A percentile compares a stretch with the other conserved stretches of the same genome.
These are phyloP conservation scores for Augochlora pura DNA, from an alignment of 1,140 invertebrate species.

Conservation along the genomic window DNA sequence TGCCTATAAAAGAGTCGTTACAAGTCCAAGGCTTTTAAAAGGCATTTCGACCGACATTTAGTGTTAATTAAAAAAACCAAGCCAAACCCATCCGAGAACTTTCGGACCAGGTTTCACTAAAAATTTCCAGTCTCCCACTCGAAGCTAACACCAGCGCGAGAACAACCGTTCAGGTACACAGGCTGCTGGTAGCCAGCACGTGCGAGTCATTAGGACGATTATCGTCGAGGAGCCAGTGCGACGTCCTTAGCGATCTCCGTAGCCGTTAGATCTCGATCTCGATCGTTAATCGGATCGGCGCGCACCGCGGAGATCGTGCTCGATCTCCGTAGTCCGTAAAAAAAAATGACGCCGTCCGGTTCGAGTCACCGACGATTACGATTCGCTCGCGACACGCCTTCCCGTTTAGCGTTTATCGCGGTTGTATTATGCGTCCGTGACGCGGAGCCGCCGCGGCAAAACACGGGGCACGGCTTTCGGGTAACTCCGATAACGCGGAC, in stretches of 20 bases:
- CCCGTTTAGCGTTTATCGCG: not conserved
- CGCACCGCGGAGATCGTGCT: too few relatives aligned
- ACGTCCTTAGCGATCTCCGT: not conserved
- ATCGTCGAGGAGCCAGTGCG: not conserved
- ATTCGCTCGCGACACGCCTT: constrained; percentile 13
- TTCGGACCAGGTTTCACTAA: too few relatives aligned
- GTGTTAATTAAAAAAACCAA: too few relatives aligned
- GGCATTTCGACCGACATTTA: too few relatives aligned
- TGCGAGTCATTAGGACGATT: not conserved
- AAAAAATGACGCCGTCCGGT: constrained; percentile 6
- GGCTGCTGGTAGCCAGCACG: not conserved
- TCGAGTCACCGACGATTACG: constrained; percentile 9
- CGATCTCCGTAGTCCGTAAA: too few relatives aligned
- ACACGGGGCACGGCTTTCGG: not conserved
- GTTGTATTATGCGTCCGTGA: not conserved
- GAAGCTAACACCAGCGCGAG: not conserved
- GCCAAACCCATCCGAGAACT: too few relatives aligned
- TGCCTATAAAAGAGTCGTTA: too few relatives aligned
- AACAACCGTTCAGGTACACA: not conserved
- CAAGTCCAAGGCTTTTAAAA: too few relatives aligned
- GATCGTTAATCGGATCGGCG: not conserved
- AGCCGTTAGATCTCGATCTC: not conserved
- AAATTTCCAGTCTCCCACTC: not conserved
- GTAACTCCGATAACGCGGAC: constrained; percentile 21
- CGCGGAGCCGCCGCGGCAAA: not conserved